phyloP scores from a whole-genome alignment of 2,888 invertebrate species.

The Melieria omissa region DNA sequence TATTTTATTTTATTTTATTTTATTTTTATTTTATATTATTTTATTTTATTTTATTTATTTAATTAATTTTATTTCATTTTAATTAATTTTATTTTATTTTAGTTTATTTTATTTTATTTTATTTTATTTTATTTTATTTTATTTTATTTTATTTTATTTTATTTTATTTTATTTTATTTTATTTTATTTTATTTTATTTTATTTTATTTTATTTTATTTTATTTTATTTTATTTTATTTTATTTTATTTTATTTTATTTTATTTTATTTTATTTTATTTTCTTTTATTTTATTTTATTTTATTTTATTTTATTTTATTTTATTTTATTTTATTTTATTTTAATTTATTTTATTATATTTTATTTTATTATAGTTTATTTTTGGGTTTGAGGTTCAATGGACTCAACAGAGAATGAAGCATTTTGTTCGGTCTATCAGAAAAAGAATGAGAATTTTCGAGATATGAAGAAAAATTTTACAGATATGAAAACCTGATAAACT shows the following conservation, averaged over 20 bases:
- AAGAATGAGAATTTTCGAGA: no score
- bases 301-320: background rate
- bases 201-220: background rate
- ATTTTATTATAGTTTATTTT: background rate
- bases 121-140: background rate
- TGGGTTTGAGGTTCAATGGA: no score
- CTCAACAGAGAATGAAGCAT: no score
- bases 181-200: background rate
- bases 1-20: no score
- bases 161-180: background rate
- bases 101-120: background rate
- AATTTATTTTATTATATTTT: background rate
- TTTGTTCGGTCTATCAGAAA: no score
- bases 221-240: background rate
- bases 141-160: background rate
- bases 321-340: background rate
- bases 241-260: background rate
- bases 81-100: no score
- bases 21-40: no score
- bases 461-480: no score
- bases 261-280: background rate
- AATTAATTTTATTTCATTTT: no score
- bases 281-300: background rate
- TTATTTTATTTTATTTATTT: no score
- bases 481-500: no score